A percentile compares a stretch with the other conserved stretches of the same genome.
These are phyloP conservation scores for Cantharis nigra DNA, from an alignment of 2,888 invertebrate genomes.

Conservation along the genomic window DNA sequence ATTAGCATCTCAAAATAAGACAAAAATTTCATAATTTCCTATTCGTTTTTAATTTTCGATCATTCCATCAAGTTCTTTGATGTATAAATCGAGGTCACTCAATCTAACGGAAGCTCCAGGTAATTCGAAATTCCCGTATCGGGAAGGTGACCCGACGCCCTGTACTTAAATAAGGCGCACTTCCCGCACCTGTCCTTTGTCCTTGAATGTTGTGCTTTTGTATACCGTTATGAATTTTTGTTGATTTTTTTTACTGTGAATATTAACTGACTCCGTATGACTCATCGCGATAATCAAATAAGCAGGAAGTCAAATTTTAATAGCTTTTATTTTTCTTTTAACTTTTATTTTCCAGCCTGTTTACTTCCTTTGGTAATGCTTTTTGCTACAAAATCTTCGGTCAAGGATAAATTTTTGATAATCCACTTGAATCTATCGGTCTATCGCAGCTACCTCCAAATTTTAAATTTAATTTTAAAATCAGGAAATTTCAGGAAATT, in stretches of 20 bases:
- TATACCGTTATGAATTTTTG: not conserved
- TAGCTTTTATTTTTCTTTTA: not conserved
- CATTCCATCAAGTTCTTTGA: not conserved
- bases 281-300: not conserved
- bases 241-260: not conserved
- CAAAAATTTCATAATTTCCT: not conserved
- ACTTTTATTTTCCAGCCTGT: not conserved
- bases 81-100: not conserved
- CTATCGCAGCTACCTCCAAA: no score
- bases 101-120: not conserved
- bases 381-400: not conserved
- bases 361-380: no score
- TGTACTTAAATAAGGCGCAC: not conserved
- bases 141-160: not conserved
- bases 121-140: not conserved
- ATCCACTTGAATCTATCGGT: no score
- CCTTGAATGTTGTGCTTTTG: not conserved
- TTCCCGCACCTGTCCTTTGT: conserved; percentile 2
- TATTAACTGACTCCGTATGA: not conserved
- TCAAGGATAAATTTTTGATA: not conserved
- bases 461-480: no score
- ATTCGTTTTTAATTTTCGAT: not conserved
- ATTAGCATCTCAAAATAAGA: not conserved
- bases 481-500: no score
- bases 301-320: not conserved